Evolutionary conservation across 2,113 vertebrate species (phyloP).

Genomic region (Puffinus mauretanicus): DNA sequence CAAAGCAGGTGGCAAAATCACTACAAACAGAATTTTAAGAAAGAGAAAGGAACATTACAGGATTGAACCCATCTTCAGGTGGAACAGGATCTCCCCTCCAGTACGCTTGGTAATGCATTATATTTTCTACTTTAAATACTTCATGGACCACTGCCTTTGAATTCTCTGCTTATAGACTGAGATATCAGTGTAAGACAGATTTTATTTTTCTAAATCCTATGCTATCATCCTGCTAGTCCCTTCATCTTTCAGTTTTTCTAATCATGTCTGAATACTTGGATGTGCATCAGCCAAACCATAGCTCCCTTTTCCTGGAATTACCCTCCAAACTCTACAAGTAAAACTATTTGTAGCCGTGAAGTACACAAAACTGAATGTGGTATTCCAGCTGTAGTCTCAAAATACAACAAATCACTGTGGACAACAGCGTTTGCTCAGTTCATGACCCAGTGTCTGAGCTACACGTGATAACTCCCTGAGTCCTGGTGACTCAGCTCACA

Average conservation of each 20-base stretch:
- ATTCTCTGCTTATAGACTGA: not conserved
- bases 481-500: constrained; percentile 29
- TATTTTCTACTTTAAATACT: not conserved
- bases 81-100: not conserved
- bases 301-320: not conserved
- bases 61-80: not conserved
- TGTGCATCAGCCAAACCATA: not conserved
- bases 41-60: not conserved
- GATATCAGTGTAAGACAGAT: not conserved
- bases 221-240: not conserved
- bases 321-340: not conserved
- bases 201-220: not conserved
- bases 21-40: not conserved
- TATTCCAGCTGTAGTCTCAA: not conserved
- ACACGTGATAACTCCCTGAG: not conserved
- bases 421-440: not conserved
- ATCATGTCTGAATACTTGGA: not conserved
- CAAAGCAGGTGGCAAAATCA: not conserved
- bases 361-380: not conserved
- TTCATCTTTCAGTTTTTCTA: not conserved
- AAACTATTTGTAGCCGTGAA: not conserved
- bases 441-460: constrained; percentile 19
- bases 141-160: not conserved
- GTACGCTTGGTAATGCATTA: not conserved
- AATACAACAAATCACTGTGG: not conserved